Base-by-base conservation (phyloP, 2,888 invertebrate genomes). In the Thera obeliscata region DNA sequence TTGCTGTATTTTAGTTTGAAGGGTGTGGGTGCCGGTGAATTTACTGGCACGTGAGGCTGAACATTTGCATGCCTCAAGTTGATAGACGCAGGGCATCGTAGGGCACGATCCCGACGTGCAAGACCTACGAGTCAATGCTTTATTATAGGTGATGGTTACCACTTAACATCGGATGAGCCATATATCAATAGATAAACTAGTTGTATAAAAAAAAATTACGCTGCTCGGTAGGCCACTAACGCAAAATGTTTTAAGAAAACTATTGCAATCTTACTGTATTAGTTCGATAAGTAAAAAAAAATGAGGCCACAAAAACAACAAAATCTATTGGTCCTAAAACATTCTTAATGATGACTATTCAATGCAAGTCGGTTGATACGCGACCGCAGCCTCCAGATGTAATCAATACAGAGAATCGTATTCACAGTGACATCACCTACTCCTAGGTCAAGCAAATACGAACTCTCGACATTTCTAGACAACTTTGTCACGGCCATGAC, bases 391-490 rank as follows among this genome's bases (percentile, higher is more conserved):
- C 49, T 54, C 57, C 38, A 61, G 12, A 66, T 61, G 61, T 54
- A 66, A 66, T 66, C 9, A 61, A 61, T 66, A 66, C 58, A 57
- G 38, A 60, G 48, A 46, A 56, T 61, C 36, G 35, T 22, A 22
- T 56, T 49, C 35, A 38, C 36, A 49, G 52, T 66, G 61, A 66
- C 58, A 49, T 67, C 66, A 67, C 43, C 61, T 22, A 22, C 22
- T 46, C 49, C 56, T 52, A 54, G 48, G 49, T 36, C 55, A 55
- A 5, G 36, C 35, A 48, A 46, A 55, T 48, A 9, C 35, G 22
- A 52, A 58, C 52, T 50, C 49, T 56, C 41, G 50, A 7, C 38
- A 41, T 48, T 61, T 54, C 52, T 54, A 41, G n/a, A 12, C 58
- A 66, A 58, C 61, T 66, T 52, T 8, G 33, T 36, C 11, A 55